Conservation (phyloP, 2,888 invertebrate species). For the Dusona sp. region DNA sequence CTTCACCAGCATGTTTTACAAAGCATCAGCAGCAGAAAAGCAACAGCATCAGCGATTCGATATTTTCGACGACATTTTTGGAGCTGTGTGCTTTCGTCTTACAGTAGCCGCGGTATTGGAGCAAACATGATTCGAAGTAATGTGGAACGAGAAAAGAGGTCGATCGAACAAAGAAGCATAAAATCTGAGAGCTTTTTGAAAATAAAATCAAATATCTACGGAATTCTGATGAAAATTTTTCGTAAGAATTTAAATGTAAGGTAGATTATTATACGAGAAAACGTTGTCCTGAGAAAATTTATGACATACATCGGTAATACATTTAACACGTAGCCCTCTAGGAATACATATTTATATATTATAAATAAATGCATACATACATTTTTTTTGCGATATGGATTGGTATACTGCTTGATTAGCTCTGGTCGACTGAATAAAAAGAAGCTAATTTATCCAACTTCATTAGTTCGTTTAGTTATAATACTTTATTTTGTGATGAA, state of each 20-base stretch:
- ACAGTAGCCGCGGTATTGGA: conserved; percentile 73
- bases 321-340: neutral
- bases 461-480: conserved; percentile 18
- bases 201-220: neutral
- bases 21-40: conserved; percentile 31
- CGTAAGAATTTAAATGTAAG: neutral
- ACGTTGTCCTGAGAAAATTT: neutral
- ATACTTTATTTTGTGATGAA: conserved; percentile 10
- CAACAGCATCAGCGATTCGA: conserved; percentile 46
- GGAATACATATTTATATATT: no score
- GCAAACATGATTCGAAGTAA: conserved; percentile 81
- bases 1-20: conserved; percentile 42
- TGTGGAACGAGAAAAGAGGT: conserved; percentile 47
- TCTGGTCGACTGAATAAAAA: neutral
- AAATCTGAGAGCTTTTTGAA: conserved; percentile 71
- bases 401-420: neutral
- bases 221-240: conserved; percentile 1
- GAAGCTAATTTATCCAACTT: conserved; percentile 3
- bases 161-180: conserved; percentile 70
- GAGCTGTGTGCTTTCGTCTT: conserved; percentile 30
- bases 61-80: conserved; percentile 45
- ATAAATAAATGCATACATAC: neutral
- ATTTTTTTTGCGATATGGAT: neutral
- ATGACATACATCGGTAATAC: neutral
- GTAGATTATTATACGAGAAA: neutral